Percentiles rank a stretch among this genome's conserved stretches.
Evolutionary conservation across 2,113 vertebrate genomes (phyloP).

Genomic region (Aspiorhynchus laticeps): DNA sequence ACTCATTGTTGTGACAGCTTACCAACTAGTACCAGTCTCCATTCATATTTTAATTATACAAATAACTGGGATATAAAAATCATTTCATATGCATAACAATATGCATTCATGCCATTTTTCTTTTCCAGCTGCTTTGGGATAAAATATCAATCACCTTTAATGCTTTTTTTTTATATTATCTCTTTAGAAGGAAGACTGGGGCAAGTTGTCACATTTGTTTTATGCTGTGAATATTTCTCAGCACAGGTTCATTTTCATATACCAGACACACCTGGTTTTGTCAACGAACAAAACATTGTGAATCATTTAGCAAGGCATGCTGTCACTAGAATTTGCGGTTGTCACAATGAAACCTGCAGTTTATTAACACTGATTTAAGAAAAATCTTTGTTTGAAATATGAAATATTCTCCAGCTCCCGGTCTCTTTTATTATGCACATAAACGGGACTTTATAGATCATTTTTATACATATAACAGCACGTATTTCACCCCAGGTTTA

Average conservation of each 20-base stretch:
- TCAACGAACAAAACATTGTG: not conserved
- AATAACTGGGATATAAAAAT: not conserved
- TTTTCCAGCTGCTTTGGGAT: not conserved
- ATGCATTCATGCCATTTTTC: not conserved
- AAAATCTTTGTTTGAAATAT: not conserved
- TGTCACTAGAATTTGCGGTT: not conserved
- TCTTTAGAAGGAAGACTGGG: not conserved
- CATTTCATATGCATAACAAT: not conserved
- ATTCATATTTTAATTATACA: conserved; percentile 3
- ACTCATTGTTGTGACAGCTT: not conserved
- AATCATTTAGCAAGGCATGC: not conserved
- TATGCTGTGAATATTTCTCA: not conserved
- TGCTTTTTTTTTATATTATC: not conserved
- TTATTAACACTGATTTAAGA: not conserved
- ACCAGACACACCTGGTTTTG: not conserved
- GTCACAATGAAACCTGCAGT: not conserved
- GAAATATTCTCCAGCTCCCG: not conserved
- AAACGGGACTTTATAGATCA: not conserved
- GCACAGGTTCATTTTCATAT: not conserved
- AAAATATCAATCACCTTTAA: not conserved
- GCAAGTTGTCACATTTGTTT: not conserved
- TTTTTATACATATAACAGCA: not conserved
- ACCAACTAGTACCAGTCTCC: not conserved
- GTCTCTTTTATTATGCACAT: not conserved
- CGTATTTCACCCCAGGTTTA: not conserved